Evolutionary conservation across 2,888 invertebrate genomes (phyloP).

Genomic region (Coelogynopora nodosa): DNA sequence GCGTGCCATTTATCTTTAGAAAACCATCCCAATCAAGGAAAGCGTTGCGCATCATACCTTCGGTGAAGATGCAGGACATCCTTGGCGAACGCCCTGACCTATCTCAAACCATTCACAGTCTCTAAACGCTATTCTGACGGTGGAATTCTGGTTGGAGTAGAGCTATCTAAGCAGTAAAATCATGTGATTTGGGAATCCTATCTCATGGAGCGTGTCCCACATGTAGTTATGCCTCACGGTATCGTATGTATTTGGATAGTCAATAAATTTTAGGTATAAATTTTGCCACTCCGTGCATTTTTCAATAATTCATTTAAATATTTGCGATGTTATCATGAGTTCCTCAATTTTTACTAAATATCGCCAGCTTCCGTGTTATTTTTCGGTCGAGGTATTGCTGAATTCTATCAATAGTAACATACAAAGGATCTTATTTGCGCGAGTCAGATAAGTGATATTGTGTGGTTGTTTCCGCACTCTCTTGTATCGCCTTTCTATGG

Average conservation of each 20-base stretch:
- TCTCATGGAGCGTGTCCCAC: constrained; percentile 6
- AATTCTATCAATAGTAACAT: not conserved
- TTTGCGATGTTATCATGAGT: constrained; percentile 2
- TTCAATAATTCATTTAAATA: not conserved
- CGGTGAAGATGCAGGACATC: not conserved
- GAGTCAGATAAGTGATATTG: not conserved
- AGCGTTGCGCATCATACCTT: not conserved
- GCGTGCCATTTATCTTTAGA: not conserved
- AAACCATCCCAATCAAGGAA: not conserved
- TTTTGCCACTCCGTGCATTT: not conserved
- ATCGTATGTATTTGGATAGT: not conserved
- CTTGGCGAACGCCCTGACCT: not conserved
- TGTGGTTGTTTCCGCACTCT: not conserved
- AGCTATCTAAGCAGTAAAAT: not conserved
- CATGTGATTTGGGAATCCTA: constrained; percentile 11
- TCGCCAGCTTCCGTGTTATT: not conserved
- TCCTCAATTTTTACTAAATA: not conserved
- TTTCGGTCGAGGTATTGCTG: not conserved
- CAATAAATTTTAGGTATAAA: not conserved
- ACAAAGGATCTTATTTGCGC: not conserved
- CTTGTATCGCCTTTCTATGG: not conserved
- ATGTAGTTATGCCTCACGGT: not conserved
- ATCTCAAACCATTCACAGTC: not conserved
- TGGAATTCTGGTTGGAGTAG: not conserved
- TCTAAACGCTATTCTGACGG: not conserved